phyloP scores from a whole-genome alignment of 35 echinoderm and acorn worm species.

The Lytechinus variegatus region DNA sequence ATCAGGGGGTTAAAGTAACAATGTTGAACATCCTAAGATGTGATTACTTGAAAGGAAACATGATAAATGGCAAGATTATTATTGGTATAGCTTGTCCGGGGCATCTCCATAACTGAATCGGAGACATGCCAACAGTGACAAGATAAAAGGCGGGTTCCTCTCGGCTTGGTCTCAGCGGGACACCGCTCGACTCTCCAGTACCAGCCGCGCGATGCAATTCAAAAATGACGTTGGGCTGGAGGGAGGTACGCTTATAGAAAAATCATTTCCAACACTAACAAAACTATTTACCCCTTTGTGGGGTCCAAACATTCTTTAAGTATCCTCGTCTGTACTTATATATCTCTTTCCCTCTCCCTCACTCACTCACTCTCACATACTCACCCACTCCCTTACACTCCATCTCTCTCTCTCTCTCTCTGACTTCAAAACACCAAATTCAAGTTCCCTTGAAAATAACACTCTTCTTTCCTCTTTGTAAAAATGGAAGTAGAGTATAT shows the following conservation, averaged over 20 bases:
- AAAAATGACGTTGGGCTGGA: not conserved
- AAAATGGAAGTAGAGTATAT: too few species aligned
- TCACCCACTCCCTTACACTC: not conserved
- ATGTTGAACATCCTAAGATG: not conserved
- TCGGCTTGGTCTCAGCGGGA: conserved; percentile 11
- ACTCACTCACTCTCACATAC: not conserved
- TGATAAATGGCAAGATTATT: not conserved
- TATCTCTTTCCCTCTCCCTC: not conserved
- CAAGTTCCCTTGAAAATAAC: too few species aligned
- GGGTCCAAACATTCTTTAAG: conserved; percentile 20
- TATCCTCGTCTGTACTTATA: too few species aligned
- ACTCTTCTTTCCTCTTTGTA: too few species aligned
- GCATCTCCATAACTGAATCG: not conserved
- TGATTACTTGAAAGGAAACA: not conserved
- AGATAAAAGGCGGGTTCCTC: not conserved
- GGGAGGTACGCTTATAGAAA: conserved; percentile 33
- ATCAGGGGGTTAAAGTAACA: not conserved
- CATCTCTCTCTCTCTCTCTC: too few species aligned
- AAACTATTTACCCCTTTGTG: conserved; percentile 37
- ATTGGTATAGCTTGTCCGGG: not conserved
- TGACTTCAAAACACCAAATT: too few species aligned
- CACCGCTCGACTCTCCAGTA: not conserved
- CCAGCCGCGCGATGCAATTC: conserved; percentile 37
- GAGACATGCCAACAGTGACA: not conserved
- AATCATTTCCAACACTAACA: conserved; percentile 49